phyloP scores from a whole-genome alignment of 2,888 invertebrate species.

The Stenotaenia linearis region DNA sequence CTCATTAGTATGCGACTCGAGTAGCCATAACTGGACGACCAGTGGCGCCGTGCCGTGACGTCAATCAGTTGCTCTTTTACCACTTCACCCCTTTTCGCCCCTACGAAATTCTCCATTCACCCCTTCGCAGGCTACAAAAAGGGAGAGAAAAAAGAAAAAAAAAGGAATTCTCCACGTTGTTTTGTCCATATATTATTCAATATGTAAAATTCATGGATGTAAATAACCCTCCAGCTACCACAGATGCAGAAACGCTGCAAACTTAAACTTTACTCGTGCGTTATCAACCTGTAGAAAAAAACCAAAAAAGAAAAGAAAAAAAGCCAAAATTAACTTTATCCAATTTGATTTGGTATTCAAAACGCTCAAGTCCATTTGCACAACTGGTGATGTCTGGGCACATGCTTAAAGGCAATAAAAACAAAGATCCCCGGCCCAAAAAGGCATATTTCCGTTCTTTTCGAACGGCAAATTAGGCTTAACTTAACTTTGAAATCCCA shows the following conservation, averaged over 20 bases:
- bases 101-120: neutral
- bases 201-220: neutral
- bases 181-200: neutral
- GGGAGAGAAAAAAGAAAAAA: neutral
- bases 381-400: neutral
- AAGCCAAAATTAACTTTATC: neutral
- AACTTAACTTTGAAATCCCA: neutral
- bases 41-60: neutral
- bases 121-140: neutral
- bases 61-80: neutral
- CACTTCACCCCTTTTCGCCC: neutral
- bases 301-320: too few relatives aligned
- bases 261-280: neutral
- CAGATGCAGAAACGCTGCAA: neutral
- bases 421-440: too few relatives aligned
- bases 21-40: neutral
- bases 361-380: neutral
- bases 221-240: neutral
- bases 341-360: neutral
- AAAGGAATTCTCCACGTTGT: neutral
- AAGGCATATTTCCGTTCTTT: neutral
- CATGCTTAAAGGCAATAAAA: neutral
- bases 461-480: neutral
- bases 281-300: neutral
- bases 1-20: neutral